These are phyloP conservation scores for Liopterus haemorrhoidalis DNA, from an alignment of 2,888 invertebrate species.

Conservation along the genomic window DNA sequence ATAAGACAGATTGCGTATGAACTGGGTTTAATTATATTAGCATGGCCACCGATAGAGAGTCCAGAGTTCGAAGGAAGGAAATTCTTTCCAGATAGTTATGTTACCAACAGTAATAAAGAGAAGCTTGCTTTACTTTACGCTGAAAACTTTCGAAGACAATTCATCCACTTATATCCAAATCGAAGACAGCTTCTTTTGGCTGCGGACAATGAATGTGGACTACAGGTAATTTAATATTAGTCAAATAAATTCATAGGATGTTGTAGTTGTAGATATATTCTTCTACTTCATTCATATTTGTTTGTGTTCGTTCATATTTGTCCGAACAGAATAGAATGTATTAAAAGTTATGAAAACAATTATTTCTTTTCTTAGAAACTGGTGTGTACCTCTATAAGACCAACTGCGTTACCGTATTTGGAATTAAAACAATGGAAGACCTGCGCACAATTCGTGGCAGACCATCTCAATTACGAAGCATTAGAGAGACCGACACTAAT, in stretches of 20 bases:
- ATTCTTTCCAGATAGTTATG: constrained; percentile 61
- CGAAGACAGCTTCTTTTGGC: constrained; percentile 65
- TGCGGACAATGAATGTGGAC: constrained; percentile 68
- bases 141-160: constrained; percentile 73
- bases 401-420: constrained; percentile 66
- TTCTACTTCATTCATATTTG: too few relatives aligned
- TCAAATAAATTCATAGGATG: not conserved
- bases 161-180: constrained; percentile 51
- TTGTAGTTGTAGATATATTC: too few relatives aligned
- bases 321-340: too few relatives aligned
- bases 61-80: constrained; percentile 54
- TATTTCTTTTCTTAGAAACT: constrained; percentile 63
- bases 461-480: constrained; percentile 70
- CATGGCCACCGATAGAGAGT: constrained; percentile 56
- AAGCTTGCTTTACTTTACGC: constrained; percentile 64
- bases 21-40: constrained; percentile 56
- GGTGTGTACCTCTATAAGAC: constrained; percentile 76
- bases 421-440: constrained; percentile 68
- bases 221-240: constrained; percentile 53
- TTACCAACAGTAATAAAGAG: constrained; percentile 62
- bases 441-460: constrained; percentile 67
- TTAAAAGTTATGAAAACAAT: too few relatives aligned
- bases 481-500: constrained; percentile 58
- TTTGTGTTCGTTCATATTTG: too few relatives aligned
- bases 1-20: constrained; percentile 56